Percentiles rank a stretch among this genome's conserved stretches.
Evolutionary conservation across 2,888 invertebrate genomes (phyloP).

Genomic region (Tachina fera): DNA sequence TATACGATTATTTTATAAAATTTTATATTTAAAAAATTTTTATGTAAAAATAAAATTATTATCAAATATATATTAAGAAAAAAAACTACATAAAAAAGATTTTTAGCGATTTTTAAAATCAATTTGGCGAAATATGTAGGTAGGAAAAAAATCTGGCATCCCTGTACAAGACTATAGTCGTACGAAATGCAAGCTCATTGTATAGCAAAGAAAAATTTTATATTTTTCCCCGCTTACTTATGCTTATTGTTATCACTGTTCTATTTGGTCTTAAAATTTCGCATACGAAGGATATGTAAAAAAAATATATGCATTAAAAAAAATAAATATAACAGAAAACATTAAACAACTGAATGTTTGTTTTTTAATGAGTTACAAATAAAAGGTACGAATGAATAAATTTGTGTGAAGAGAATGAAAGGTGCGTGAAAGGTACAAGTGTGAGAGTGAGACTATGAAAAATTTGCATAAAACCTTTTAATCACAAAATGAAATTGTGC

Average conservation of each 20-base stretch:
- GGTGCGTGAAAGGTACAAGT: background rate
- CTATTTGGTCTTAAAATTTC: background rate
- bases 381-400: background rate
- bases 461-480: constrained; percentile 71
- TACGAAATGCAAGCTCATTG: no score
- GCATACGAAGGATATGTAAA: background rate
- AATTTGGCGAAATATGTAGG: no score
- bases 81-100: no score
- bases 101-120: no score
- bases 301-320: background rate
- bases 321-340: background rate
- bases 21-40: no score
- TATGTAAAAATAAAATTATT: no score
- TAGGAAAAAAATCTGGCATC: no score
- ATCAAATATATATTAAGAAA: no score
- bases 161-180: no score
- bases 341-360: constrained; percentile 49
- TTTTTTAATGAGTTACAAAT: constrained; percentile 60
- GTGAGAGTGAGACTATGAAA: background rate
- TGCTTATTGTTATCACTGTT: background rate
- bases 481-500: constrained; percentile 67
- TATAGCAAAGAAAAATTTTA: no score
- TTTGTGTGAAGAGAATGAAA: background rate
- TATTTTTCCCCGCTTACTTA: no score
- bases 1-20: no score